phyloP scores from a whole-genome alignment of 2,797 vertebrate species.

The Myotis daubentonii region DNA sequence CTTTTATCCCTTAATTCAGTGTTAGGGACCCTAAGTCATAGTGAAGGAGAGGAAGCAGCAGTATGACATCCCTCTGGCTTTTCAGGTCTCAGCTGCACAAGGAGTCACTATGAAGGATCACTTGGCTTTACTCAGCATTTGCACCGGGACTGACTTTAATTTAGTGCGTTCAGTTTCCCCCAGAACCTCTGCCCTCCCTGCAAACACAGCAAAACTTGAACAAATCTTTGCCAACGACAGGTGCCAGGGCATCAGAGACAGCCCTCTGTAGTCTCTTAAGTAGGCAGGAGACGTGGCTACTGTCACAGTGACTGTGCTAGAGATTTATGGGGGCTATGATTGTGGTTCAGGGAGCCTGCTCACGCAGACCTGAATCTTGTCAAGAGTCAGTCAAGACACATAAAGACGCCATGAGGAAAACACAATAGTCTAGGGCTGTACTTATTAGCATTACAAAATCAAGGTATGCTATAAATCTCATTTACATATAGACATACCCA shows the following conservation, averaged over 20 bases:
- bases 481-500: conserved; percentile 23
- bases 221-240: conserved; percentile 47
- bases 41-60: not conserved
- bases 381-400: conserved; percentile 76
- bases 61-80: not conserved
- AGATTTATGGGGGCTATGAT: conserved; percentile 79
- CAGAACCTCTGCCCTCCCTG: not conserved
- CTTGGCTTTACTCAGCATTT: conserved; percentile 52
- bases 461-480: conserved; percentile 76
- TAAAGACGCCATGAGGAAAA: conserved; percentile 82
- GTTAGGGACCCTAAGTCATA: not conserved
- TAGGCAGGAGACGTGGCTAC: conserved; percentile 48
- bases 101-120: conserved; percentile 18
- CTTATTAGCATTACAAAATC: conserved; percentile 80
- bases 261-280: conserved; percentile 6
- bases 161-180: not conserved
- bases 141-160: conserved; percentile 38
- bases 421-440: conserved; percentile 75
- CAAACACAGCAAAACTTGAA: conserved; percentile 49
- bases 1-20: conserved; percentile 23
- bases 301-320: conserved; percentile 64
- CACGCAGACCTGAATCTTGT: conserved; percentile 80
- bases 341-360: conserved; percentile 76
- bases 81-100: not conserved
- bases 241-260: conserved; percentile 9